A percentile compares a stretch with the other conserved stretches of the same genome.
phyloP scores from a whole-genome alignment of 2,888 invertebrate species.

The Pachliopta kotzebuea region DNA sequence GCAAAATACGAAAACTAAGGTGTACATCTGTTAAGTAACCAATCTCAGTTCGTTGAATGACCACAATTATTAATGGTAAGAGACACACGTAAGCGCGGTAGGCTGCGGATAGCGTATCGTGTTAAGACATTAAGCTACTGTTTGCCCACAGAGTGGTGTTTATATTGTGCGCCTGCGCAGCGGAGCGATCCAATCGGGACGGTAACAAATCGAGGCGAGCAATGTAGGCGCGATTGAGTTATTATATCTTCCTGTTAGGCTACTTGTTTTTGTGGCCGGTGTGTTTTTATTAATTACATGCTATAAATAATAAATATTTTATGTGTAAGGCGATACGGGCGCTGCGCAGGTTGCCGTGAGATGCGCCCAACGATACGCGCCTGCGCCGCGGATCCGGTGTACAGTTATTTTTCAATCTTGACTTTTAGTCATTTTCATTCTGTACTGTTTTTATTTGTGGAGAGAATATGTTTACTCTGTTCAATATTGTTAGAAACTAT shows the following conservation, averaged over 20 bases:
- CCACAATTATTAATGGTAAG: constrained; percentile 31
- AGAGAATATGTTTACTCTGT: constrained; percentile 22
- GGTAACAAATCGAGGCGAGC: constrained; percentile 73
- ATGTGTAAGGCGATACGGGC: constrained; percentile 74
- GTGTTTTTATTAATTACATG: constrained; percentile 78
- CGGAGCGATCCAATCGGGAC: constrained; percentile 73
- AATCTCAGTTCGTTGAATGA: constrained; percentile 31
- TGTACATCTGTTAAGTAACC: constrained; percentile 31
- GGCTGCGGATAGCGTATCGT: constrained; percentile 57
- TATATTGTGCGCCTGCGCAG: constrained; percentile 51
- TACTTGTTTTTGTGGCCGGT: constrained; percentile 78
- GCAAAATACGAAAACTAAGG: constrained; percentile 7
- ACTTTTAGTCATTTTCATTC: constrained; percentile 58
- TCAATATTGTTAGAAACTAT: constrained; percentile 12
- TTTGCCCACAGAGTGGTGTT: constrained; percentile 51
- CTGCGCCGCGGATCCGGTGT: constrained; percentile 52
- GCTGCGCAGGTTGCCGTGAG: constrained; percentile 57
- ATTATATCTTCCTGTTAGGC: constrained; percentile 78
- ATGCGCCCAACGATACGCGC: constrained; percentile 63
- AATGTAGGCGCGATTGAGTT: constrained; percentile 76
- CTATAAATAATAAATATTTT: constrained; percentile 80
- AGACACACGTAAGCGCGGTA: constrained; percentile 56
- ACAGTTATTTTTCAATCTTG: constrained; percentile 66
- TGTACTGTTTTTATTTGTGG: constrained; percentile 37
- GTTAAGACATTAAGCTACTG: constrained; percentile 73